These are phyloP conservation scores for Ladona fulva DNA, from an alignment of 1,140 invertebrate genomes.

Conservation along the genomic window DNA sequence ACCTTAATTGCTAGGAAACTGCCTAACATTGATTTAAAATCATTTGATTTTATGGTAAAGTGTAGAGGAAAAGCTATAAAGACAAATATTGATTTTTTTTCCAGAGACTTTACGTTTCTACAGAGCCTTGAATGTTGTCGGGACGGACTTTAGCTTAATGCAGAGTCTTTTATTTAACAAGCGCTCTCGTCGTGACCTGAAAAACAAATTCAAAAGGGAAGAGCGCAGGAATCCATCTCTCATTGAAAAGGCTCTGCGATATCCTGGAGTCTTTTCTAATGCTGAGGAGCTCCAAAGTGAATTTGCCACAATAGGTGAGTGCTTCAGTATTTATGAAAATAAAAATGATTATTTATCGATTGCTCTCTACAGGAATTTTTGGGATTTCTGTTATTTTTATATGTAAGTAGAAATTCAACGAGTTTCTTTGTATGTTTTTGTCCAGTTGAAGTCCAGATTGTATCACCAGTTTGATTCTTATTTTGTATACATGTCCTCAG, in stretches of 20 bases:
- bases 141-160: constrained; percentile 87
- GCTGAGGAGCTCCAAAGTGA: constrained; percentile 39
- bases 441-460: no score
- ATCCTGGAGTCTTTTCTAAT: constrained; percentile 39
- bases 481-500: no score
- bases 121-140: constrained; percentile 72
- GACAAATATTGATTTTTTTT: constrained; percentile 18
- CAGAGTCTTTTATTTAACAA: constrained; percentile 61
- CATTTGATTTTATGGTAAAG: no score
- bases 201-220: constrained; percentile 64
- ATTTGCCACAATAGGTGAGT: constrained; percentile 30
- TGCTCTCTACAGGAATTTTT: not conserved
- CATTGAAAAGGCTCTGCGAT: constrained; percentile 46
- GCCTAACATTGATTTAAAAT: no score
- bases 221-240: constrained; percentile 45
- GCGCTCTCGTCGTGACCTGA: constrained; percentile 66
- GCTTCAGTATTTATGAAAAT: not conserved
- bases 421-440: no score
- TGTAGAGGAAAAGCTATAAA: no score
- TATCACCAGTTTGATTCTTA: no score
- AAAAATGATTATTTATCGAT: not conserved
- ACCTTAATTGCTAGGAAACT: no score
- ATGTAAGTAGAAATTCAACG: no score
- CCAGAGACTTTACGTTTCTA: constrained; percentile 78
- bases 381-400: not conserved